Evolutionary conservation across 2,888 invertebrate species (phyloP), one percentile per base, ranked within the genome.

Genomic region (Melolontha melolontha): DNA sequence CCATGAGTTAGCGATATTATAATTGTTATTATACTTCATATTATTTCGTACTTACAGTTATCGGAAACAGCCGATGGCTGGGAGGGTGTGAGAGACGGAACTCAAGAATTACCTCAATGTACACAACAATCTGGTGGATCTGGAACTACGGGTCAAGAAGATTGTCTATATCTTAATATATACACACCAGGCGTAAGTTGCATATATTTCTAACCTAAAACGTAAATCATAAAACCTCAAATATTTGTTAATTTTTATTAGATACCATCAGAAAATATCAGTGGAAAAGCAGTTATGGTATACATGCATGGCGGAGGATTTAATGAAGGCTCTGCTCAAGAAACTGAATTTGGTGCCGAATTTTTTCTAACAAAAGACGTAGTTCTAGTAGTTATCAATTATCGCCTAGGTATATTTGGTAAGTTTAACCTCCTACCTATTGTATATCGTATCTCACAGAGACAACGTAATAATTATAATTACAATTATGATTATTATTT

Each of bases 241-340:
- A 2, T 22, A 22, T 22, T 22, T 22, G 27, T 57, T 5, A 8
- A 22, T 2, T 11, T 27, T 57, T n/a, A 51, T 11, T n/a, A 64
- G 77, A 84, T 82, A 57, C 40, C 66, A 27, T 12, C 17, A 14
- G 41, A 42, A 16, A 27, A 49, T 12, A 57, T n/a, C 4, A 57
- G 39, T 27, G 6, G 16, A 1, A 78, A 87, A 7, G 91, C 92
- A 0, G 92, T 92, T 0, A 91, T 93, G 92, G 85, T 93, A n/a
- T 93, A 91, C 83, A 84, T 90, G 69, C 91, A 91, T 69, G 91
- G 91, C 0, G 92, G 93, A 2, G 93, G 92, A 2, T 92, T 90
- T 89, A 86, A 92, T 78, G 90, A 90, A 67, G 92, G 92, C 0
- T 87, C 89, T 0, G 89, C 90, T 0, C 89, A 89, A 55, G 88